A percentile compares a stretch with the other conserved stretches of the same genome.
These are phyloP conservation scores for Notarius quadriscutis DNA, from an alignment of 2,113 vertebrate genomes.

Conservation along the genomic window DNA sequence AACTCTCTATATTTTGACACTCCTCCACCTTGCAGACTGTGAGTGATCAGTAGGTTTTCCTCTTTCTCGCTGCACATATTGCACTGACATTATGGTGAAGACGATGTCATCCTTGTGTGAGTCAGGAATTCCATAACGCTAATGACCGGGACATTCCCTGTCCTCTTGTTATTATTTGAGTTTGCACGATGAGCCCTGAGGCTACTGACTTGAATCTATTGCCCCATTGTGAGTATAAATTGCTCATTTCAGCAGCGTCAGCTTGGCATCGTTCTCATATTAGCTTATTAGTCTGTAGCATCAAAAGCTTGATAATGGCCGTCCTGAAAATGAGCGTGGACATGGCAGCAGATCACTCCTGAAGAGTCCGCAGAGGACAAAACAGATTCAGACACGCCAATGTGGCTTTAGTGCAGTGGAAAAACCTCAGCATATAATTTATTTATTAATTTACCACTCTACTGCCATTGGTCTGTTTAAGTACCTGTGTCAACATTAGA, in stretches of 20 bases:
- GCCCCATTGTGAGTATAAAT: conserved; percentile 12
- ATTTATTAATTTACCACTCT: not conserved
- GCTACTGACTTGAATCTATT: not conserved
- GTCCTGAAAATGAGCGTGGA: not conserved
- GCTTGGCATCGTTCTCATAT: not conserved
- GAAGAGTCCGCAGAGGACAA: not conserved
- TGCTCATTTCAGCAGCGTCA: conserved; percentile 20
- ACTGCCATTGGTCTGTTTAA: not conserved
- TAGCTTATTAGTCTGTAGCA: conserved; percentile 21
- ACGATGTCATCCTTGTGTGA: not conserved
- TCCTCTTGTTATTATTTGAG: conserved; percentile 9
- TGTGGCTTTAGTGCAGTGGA: not conserved
- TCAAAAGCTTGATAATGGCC: conserved; percentile 31
- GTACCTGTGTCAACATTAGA: not conserved
- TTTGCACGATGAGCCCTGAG: conserved; percentile 12
- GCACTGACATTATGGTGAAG: no score
- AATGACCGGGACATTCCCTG: not conserved
- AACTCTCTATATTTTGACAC: not conserved
- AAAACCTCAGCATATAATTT: not conserved
- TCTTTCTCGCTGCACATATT: no score
- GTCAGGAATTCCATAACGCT: not conserved
- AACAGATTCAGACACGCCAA: not conserved
- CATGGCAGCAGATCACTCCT: conserved; percentile 16
- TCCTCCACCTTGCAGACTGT: not conserved
- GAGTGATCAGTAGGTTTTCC: no score